Evolutionary conservation across 1,140 invertebrate genomes (phyloP), one percentile per base, ranked within the genome.

Genomic region (Drosophila eugracilis): DNA sequence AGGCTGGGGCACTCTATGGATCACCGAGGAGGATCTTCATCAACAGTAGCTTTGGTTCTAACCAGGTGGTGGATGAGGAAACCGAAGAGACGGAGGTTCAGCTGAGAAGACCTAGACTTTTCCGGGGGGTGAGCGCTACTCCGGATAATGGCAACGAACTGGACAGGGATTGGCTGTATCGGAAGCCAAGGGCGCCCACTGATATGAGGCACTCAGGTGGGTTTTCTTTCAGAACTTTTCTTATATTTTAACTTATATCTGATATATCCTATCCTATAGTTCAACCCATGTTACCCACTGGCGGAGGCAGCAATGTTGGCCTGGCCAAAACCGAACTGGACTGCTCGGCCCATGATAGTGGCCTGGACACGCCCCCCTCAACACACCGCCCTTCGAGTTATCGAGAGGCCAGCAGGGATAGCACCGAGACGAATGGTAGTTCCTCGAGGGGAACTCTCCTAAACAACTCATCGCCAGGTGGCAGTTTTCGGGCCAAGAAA

Each of bases 21-120:
- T 91, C 90, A 1, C 90, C 90, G 1, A 52, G 90, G 17, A 62
- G 90, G 17, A 91, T 91, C 4, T 91, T 90, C 17, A 90, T 91
- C 21, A 91, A 91, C 28, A 91, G 85, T 49, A 90, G 77, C 47
- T 90, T 90, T 12, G 81, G 88, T 0, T 84, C 84, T 36, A 91
- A 91, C 44, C 86, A 90, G 52, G 85, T 91, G 41, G 90, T 91
- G 5, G 90, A 91, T n/a, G 89, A 91, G 55, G 90, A 91, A 62
- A 88, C 83, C 15, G 91, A 91, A 48, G 88, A 90, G 59, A 34
- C 86, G 12, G 90, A 91, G 44, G 91, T 91, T 0, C 89, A 91
- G 44, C 48, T 91, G 17, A 52, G 91, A 10, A 69, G 89, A 6
- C 89, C 85, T 7, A 45, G 84, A n/a, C 71, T 90, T 9, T 90